phyloP scores from a whole-genome alignment of 2,888 invertebrate species.

The Dryocosmus kuriphilus region DNA sequence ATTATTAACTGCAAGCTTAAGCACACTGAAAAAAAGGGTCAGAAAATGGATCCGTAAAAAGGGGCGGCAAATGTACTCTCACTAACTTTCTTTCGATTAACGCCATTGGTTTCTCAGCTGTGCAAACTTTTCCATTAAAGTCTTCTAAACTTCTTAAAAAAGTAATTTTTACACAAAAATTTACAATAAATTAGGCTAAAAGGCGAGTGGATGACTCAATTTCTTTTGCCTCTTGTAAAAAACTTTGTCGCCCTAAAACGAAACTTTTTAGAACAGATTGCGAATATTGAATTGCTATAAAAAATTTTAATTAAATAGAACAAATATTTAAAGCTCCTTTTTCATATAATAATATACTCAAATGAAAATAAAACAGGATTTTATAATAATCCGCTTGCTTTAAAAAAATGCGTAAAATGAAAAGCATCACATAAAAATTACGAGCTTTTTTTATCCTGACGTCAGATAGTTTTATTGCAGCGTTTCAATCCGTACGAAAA shows the following conservation, averaged over 20 bases:
- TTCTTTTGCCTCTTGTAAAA: neutral
- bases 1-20: no score
- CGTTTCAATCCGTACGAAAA: no score
- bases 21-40: no score
- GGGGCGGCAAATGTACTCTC: conserved; percentile 16
- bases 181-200: conserved; percentile 27
- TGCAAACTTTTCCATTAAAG: conserved; percentile 26
- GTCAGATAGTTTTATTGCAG: no score
- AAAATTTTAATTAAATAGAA: neutral
- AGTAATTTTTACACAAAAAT: conserved; percentile 6
- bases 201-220: neutral
- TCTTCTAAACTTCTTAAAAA: neutral
- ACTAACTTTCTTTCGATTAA: conserved; percentile 11
- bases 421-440: no score
- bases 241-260: neutral
- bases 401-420: neutral
- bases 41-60: neutral
- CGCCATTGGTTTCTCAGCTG: conserved; percentile 10
- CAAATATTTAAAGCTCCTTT: neutral
- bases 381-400: neutral
- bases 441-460: no score
- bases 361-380: neutral
- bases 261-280: conserved; percentile 5
- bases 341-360: neutral
- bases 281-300: neutral